Evolutionary conservation across 2,888 invertebrate genomes (phyloP), one percentile per base, ranked within the genome.

Genomic region (Oxystoma pomonae): DNA sequence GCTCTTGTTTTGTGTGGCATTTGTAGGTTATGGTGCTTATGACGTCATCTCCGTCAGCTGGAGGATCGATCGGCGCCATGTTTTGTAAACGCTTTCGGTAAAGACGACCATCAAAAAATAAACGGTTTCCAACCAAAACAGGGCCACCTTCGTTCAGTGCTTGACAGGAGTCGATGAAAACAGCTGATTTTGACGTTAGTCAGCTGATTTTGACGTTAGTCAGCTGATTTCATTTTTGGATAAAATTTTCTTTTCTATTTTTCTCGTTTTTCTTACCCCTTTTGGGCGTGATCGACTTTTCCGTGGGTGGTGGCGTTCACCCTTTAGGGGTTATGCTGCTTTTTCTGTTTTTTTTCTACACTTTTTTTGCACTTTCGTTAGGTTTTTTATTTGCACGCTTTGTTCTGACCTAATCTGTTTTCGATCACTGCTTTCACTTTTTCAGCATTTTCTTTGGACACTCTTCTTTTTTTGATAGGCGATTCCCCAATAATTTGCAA

Each of bases 321-420:
- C 35, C 35, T 12, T 3, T 12, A 35, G 35, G 12, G 35, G 3
- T 12, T 35, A 35, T 12, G 57, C 20, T 53, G 53, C 3, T 53
- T 53, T 18, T n/a, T 53, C 7, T 22, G 17, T 65, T 63, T 51
- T 16, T 59, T 58, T 58, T 55, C 57, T n/a, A 21, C 3, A 3
- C 3, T 3, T 35, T 35, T 35, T 7, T 35, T 35, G 35, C 35
- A 35, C 35, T 35, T 35, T 35, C 12, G 3, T 7, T 35, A 35
- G 12, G 3, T 35, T 35, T 35, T 35, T 35, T 35, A 35, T 3
- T 35, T 35, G 35, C 35, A 35, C 35, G n/a, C n/a, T n/a, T n/a
- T n/a, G n/a, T n/a, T n/a, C n/a, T n/a, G n/a, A n/a, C n/a, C n/a
- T n/a, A n/a, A n/a, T n/a, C n/a, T n/a, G n/a, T n/a, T n/a, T n/a